Evolutionary conservation across 2,888 invertebrate species (phyloP).

Genomic region (Calephelis perditalis): DNA sequence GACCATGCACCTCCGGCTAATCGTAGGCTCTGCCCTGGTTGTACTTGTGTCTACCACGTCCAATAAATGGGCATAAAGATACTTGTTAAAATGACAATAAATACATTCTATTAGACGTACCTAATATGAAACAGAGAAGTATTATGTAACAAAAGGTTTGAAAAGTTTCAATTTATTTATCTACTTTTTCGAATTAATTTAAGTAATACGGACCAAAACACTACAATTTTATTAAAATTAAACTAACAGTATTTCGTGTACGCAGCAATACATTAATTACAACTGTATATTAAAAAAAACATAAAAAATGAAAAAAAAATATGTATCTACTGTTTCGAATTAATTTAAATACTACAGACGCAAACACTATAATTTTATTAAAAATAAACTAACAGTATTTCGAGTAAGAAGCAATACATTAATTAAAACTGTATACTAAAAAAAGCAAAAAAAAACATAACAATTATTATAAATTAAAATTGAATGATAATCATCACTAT

Average conservation of each 20-base stretch:
- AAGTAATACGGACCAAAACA: neutral
- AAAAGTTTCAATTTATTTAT: neutral
- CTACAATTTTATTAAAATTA: neutral
- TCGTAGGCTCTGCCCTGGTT: too few species aligned
- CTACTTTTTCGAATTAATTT: neutral
- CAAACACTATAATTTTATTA: constrained; percentile 1
- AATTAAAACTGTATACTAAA: neutral
- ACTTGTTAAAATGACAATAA: too few species aligned
- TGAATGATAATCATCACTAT: constrained; percentile 1
- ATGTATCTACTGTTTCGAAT: neutral
- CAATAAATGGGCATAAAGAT: too few species aligned
- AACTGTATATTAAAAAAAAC: neutral
- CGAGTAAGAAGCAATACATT: neutral
- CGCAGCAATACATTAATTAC: neutral
- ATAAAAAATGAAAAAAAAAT: neutral
- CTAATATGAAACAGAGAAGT: too few species aligned
- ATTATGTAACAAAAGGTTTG: too few species aligned
- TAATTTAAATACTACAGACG: neutral
- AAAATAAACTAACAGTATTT: neutral
- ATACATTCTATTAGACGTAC: too few species aligned
- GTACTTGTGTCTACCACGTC: neutral
- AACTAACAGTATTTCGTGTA: neutral
- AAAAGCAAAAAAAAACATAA: neutral
- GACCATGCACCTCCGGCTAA: too few species aligned
- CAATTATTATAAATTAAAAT: neutral